Conservation (phyloP, 2,113 vertebrate genomes). For the Piprites chloris region DNA sequence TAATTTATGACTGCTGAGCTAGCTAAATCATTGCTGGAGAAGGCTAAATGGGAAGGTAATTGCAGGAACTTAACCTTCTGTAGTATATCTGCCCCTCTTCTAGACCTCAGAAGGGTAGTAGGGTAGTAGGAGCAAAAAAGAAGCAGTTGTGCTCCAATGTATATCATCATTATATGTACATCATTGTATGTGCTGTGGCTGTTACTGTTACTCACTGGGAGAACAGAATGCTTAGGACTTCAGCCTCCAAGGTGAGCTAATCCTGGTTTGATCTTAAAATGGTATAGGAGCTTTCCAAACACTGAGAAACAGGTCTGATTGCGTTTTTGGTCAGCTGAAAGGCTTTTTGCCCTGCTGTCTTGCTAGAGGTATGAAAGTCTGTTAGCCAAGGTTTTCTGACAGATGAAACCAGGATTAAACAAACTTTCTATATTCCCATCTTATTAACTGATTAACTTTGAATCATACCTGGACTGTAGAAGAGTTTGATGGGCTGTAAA, state of each 20-base stretch:
- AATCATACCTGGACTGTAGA: neutral
- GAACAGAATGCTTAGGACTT: neutral
- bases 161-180: neutral
- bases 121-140: neutral
- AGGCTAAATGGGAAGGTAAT: neutral
- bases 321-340: neutral
- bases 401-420: neutral
- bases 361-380: neutral
- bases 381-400: neutral
- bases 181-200: neutral
- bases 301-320: neutral
- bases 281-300: neutral
- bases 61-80: neutral
- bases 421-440: neutral
- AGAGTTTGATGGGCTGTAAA: neutral
- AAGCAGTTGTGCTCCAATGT: rapidly evolving
- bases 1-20: neutral
- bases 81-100: neutral
- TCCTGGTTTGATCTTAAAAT: neutral
- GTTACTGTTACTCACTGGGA: neutral
- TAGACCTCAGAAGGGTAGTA: neutral
- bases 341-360: neutral
- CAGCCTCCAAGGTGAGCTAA: neutral
- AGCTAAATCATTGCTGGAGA: neutral
- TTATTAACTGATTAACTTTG: neutral